phyloP scores from a whole-genome alignment of 2,888 invertebrate species.

The Aspidiotus rigidus region DNA sequence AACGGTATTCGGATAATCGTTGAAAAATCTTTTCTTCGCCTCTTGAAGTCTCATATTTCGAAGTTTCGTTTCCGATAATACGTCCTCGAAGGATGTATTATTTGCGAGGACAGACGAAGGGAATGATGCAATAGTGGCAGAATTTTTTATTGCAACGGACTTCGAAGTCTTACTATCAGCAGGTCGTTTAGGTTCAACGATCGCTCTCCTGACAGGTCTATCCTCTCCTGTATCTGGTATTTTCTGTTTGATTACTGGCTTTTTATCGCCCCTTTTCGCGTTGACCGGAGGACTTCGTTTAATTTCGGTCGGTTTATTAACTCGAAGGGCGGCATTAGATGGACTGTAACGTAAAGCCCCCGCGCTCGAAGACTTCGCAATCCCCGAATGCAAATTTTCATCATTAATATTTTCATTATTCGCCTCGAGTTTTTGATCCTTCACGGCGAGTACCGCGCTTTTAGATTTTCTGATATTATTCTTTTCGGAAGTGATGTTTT shows the following conservation, averaged over 20 bases:
- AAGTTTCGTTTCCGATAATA: constrained; percentile 24
- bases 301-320: too few relatives aligned
- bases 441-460: constrained; percentile 48
- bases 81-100: constrained; percentile 25
- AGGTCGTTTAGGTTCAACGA: not conserved
- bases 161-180: not conserved
- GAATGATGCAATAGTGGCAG: not conserved
- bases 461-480: constrained; percentile 57
- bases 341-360: constrained; percentile 40
- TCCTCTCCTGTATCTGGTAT: not conserved
- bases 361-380: constrained; percentile 44
- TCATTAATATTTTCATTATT: constrained; percentile 7
- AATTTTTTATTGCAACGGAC: not conserved
- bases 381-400: constrained; percentile 36
- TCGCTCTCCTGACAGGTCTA: too few relatives aligned
- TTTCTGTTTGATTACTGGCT: not conserved
- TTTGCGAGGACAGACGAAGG: not conserved
- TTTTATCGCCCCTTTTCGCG: not conserved
- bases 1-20: constrained; percentile 19
- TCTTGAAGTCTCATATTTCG: constrained; percentile 22
- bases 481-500: constrained; percentile 41
- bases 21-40: constrained; percentile 28
- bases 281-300: not conserved
- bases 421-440: not conserved
- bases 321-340: not conserved